Percentiles rank a stretch among this genome's conserved stretches.
phyloP scores from a whole-genome alignment of 1,140 invertebrate species.

The Sycophila sp. region DNA sequence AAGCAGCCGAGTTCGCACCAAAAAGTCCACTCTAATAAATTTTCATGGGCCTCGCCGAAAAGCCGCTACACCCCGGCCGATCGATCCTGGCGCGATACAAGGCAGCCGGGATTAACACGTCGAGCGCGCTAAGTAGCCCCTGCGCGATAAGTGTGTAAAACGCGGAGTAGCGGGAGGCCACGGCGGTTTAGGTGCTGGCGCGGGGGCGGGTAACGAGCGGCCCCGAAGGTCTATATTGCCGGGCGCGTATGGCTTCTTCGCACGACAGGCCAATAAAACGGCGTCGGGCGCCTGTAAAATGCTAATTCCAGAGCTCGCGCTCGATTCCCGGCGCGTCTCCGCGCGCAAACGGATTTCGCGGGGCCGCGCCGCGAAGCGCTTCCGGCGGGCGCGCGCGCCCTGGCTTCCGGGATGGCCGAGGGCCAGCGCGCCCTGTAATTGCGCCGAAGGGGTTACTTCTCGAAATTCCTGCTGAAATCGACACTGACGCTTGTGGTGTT shows the following conservation, averaged over 20 bases:
- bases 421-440: neutral
- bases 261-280: conserved; percentile 65
- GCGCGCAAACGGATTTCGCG: conserved; percentile 29
- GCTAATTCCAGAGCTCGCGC: conserved; percentile 57
- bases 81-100: conserved; percentile 41
- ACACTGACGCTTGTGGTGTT: too few species aligned
- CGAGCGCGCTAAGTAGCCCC: conserved; percentile 44
- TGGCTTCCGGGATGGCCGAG: conserved; percentile 1
- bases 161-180: neutral
- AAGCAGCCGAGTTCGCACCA: too few species aligned
- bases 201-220: conserved; percentile 52
- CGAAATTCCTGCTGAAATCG: too few species aligned
- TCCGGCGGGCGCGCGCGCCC: neutral
- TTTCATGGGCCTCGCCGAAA: neutral
- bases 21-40: neutral
- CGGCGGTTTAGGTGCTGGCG: conserved; percentile 26
- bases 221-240: conserved; percentile 47
- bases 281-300: conserved; percentile 60
- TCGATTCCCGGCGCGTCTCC: too few species aligned
- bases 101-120: conserved; percentile 51
- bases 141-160: conserved; percentile 44
- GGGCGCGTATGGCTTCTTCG: conserved; percentile 59
- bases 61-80: conserved; percentile 8
- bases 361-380: neutral
- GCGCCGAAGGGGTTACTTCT: neutral